Evolutionary conservation across 2,888 invertebrate genomes (phyloP), one percentile per base, ranked within the genome.

Genomic region (Listrodromus nycthemerus): DNA sequence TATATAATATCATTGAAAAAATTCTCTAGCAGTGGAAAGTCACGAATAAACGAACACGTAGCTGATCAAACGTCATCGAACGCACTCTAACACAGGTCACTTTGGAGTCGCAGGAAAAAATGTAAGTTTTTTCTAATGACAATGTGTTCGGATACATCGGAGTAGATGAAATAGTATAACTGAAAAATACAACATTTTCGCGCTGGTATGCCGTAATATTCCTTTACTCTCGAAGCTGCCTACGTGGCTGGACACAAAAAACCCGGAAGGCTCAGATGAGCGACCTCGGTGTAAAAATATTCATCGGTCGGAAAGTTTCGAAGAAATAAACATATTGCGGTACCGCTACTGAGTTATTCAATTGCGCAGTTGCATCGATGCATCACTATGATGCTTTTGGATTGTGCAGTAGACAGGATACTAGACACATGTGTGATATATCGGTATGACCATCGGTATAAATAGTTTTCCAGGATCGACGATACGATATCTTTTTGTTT

Each of bases 341-440:
- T 30, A 2, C 13, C 13, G 55, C 21, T 13, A 55, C 61, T 3
- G 13, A 61, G 61, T 27, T 16, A 61, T 4, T 27, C 4, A 30
- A 27, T 61, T 27, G 61, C 27, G 27, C 61, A 30, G 61, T 27
- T 61, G 61, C 61, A 61, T 30, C n/a, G 30, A 16, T 30, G 27
- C 61, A 30, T 61, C 30, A 61, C 10, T 10, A 24, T 21, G 55
- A 55, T 55, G 55, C 21, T 21, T 55, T 24, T 21, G 24, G 55
- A 24, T 24, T 10, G 52, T 8, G 21, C 55, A 24, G 55, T 55
- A 21, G 55, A 55, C 10, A 21, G 13, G 24, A 55, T 21, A 55
- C 10, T 10, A 24, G 24, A 13, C 7, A 7, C 55, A 24, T 55
- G 13, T 55, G 55, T 24, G 13, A 3, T 21, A 55, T 55, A 55